Evolutionary conservation across 2,888 invertebrate species (phyloP), one percentile per base, ranked within the genome.

Genomic region (Spialia ferax): DNA sequence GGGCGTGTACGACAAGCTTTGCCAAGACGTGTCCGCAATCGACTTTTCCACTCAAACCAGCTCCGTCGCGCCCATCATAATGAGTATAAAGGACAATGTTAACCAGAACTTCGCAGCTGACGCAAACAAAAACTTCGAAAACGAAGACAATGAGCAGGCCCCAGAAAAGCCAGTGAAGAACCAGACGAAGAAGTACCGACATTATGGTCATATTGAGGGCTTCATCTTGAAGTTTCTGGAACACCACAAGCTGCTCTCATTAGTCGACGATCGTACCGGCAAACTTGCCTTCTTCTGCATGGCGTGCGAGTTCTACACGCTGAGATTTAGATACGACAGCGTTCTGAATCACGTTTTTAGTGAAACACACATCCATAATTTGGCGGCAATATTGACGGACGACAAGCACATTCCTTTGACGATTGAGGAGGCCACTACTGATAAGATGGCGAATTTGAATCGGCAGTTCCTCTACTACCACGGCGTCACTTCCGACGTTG

Each of bases 11-110:
- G 88, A 89, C 15, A 89, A 87, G 32, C 75, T 93, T 0, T 87
- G 84, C 38, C 77, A 79, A n/a, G 89, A 90, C 20, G 83, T 91
- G 0, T 70, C 79, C 0, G 55, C 63, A 15, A 83, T 89, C 0
- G 93, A 93, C 61, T 93, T 93, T 71, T 82, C 89, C 0, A 74
- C 84, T 0, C 87, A 89, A 64, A 88, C 91, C 0, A 86, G 88
- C 63, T 86, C 93, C 0, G 93, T 93, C 0, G 93, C 93, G 6
- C 93, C 93, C 0, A 93, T 93, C 0, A 93, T 93, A 1, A 93
- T 93, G 93, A 93, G 93, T 65, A 93, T 93, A 32, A 89, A 92
- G 29, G 93, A 93, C 69, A 93, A 93, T 52, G 93, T 93, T 0
- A 93, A 93, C 68, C 93, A 93, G 69, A 93, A 93, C 64, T 93